phyloP scores from a whole-genome alignment of 1,140 invertebrate species.

The Coelopa frigida region DNA sequence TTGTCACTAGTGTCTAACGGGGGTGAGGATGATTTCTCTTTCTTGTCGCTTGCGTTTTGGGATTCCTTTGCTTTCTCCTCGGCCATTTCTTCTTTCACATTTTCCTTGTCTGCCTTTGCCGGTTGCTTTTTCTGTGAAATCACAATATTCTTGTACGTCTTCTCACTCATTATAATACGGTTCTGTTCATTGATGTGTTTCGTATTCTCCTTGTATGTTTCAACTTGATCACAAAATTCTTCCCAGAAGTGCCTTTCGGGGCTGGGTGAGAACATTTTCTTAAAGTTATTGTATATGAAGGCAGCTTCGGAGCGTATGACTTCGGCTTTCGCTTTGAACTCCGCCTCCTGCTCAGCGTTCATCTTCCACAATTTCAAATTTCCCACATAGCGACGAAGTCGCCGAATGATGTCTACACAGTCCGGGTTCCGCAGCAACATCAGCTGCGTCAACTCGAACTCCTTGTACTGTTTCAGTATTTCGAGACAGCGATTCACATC shows the following conservation, averaged over 20 bases:
- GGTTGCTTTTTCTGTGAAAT: neutral
- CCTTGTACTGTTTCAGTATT: slow-evolving; percentile 52
- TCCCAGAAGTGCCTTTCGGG: slow-evolving; percentile 53
- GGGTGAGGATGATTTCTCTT: too few relatives aligned
- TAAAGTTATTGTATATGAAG: slow-evolving; percentile 55
- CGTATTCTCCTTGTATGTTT: slow-evolving; percentile 51
- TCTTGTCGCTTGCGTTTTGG: too few relatives aligned
- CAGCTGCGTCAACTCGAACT: slow-evolving; percentile 61
- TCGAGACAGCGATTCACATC: slow-evolving; percentile 58
- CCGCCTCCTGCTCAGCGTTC: slow-evolving; percentile 51
- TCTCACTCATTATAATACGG: slow-evolving; percentile 12
- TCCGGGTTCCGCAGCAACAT: slow-evolving; percentile 82
- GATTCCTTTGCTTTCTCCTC: too few relatives aligned
- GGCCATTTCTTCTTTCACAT: slow-evolving; percentile 1
- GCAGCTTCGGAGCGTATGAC: slow-evolving; percentile 60
- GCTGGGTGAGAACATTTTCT: slow-evolving; percentile 48
- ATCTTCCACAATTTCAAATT: slow-evolving; percentile 66
- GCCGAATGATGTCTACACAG: slow-evolving; percentile 68
- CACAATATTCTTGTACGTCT: slow-evolving; percentile 8
- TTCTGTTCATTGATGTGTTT: slow-evolving; percentile 48
- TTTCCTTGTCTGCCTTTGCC: neutral
- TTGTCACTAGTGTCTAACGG: too few relatives aligned
- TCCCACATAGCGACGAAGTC: slow-evolving; percentile 64
- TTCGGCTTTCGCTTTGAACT: slow-evolving; percentile 59
- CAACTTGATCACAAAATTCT: slow-evolving; percentile 51